These are phyloP conservation scores for Sapajus apella DNA, from an alignment of 2,113 vertebrate genomes.

Conservation along the genomic window DNA sequence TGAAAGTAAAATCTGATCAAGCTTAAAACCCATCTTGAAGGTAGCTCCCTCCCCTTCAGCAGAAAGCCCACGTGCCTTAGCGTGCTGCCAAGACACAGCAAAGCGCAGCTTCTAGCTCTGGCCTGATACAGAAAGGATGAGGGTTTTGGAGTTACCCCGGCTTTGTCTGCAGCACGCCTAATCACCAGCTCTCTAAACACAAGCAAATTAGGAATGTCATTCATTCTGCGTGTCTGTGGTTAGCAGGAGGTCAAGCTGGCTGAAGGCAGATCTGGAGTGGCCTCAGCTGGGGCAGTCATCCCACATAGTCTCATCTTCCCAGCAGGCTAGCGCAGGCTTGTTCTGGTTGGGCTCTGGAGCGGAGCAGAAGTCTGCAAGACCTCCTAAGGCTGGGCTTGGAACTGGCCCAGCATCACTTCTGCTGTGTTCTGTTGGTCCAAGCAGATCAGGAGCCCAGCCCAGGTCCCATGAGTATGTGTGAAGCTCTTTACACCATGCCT, in stretches of 20 bases:
- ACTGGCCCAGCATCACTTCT: background rate
- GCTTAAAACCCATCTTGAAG: background rate
- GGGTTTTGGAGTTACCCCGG: background rate
- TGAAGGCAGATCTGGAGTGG: background rate
- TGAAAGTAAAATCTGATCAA: background rate
- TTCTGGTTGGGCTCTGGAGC: background rate
- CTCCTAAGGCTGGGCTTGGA: background rate
- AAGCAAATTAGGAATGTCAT: background rate
- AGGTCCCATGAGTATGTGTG: fast-evolving
- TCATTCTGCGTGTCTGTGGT: background rate
- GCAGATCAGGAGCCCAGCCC: background rate
- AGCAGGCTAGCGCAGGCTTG: background rate
- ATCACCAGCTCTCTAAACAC: background rate
- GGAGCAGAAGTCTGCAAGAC: background rate
- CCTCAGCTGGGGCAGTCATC: background rate
- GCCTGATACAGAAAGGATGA: background rate
- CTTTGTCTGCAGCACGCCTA: background rate
- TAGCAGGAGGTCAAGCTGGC: background rate
- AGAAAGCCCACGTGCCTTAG: background rate
- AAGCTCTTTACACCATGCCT: background rate
- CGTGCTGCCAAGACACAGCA: background rate
- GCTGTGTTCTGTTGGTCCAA: background rate
- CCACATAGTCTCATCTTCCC: background rate
- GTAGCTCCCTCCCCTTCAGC: background rate
- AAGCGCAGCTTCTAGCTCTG: background rate